Percentiles rank a stretch among this genome's conserved stretches.
phyloP scores from a whole-genome alignment of 1,140 invertebrate genomes.

The Diploscapter pachys region DNA sequence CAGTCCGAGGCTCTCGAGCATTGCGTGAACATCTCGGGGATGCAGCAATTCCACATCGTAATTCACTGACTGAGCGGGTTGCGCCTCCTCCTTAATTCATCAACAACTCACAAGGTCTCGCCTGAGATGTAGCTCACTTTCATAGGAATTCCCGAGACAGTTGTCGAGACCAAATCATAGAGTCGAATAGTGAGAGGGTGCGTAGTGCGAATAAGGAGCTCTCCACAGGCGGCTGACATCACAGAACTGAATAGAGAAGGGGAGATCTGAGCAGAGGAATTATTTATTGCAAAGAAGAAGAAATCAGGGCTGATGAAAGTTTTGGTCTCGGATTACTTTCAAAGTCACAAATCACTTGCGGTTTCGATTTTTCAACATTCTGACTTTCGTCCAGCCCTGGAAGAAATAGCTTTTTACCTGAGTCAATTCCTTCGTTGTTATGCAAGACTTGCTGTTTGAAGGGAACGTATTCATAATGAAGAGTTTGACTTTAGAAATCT shows the following conservation, averaged over 20 bases:
- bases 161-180: conserved; percentile 48
- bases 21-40: conserved; percentile 32
- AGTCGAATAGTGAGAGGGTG: conserved; percentile 39
- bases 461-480: conserved; percentile 36
- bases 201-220: conserved; percentile 30
- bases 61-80: conserved; percentile 45
- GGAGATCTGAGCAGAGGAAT: conserved; percentile 14
- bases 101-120: conserved; percentile 5
- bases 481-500: conserved; percentile 33
- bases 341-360: too few relatives aligned
- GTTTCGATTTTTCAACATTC: too few relatives aligned
- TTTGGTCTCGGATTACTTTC: too few relatives aligned
- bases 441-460: neutral
- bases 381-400: too few relatives aligned
- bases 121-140: conserved; percentile 26
- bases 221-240: conserved; percentile 26
- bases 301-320: too few relatives aligned
- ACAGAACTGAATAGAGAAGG: conserved; percentile 22
- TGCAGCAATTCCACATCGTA: conserved; percentile 48
- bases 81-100: conserved; percentile 40
- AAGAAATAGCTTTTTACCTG: neutral
- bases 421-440: neutral
- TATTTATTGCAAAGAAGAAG: neutral
- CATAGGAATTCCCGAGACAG: conserved; percentile 49
- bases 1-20: conserved; percentile 21